phyloP scores from a whole-genome alignment of 1,140 invertebrate species.

The Penaeus vannamei region DNA sequence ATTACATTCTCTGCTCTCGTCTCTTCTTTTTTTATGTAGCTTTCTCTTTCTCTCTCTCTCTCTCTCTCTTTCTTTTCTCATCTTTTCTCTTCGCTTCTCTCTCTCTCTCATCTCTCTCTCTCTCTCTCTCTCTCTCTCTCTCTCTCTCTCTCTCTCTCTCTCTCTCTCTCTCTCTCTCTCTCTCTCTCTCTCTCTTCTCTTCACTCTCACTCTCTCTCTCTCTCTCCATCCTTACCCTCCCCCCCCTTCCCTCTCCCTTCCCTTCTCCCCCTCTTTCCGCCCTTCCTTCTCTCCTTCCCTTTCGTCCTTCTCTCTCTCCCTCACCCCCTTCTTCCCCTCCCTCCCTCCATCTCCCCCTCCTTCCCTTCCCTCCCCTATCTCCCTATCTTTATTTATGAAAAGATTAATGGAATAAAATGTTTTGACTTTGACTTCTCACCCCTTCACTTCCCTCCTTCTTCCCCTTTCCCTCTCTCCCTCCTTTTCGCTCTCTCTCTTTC shows the following conservation, averaged over 20 bases:
- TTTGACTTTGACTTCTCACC: not conserved
- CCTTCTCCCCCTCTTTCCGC: too few relatives aligned
- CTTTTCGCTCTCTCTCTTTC: not conserved
- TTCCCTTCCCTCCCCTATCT: not conserved
- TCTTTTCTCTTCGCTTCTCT: too few relatives aligned
- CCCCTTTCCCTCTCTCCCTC: not conserved
- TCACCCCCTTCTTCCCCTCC: not conserved
- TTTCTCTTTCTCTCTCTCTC: too few relatives aligned
- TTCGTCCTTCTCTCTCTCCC: not conserved
- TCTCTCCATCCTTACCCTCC: not conserved
- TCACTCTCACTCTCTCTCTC: not conserved
- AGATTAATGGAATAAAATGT: too few relatives aligned
- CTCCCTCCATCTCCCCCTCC: not conserved
- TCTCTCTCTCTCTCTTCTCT: not conserved
- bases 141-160: not conserved
- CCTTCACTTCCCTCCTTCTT: not conserved
- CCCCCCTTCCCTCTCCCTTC: too few relatives aligned
- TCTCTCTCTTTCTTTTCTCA: too few relatives aligned
- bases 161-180: conserved; percentile 19
- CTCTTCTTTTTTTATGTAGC: too few relatives aligned
- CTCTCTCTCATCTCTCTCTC: too few relatives aligned
- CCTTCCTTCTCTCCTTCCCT: not conserved
- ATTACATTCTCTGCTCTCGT: too few relatives aligned
- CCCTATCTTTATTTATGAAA: not conserved
- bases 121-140: not conserved